Base-by-base conservation (phyloP, 2,888 invertebrate genomes). In the Dendrolimus houi region DNA sequence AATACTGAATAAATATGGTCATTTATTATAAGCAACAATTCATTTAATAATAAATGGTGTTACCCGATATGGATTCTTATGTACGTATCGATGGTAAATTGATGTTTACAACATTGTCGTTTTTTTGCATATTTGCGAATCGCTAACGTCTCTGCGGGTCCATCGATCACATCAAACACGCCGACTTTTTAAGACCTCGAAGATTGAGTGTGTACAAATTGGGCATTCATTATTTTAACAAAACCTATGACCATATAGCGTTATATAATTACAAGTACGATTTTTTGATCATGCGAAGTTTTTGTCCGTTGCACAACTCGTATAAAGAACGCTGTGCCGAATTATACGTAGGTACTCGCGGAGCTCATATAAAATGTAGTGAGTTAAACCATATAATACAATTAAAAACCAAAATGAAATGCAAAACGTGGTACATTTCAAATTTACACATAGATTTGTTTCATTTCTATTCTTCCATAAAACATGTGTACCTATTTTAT, bases 101-200 rank as follows among this genome's bases (percentile, higher is more conserved):
- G 67, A 59, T 71, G 71, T 79, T 81, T 74, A 80, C 76, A 75
- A 73, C 70, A 79, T 78, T 75, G 77, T 77, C 68, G 68, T 59
- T 71, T 79, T 77, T 82, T 82, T 77, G 70, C 70, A 69, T 79
- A 72, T 82, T 84, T 83, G 77, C 74, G 73, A 75, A 80, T 77
- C 73, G 79, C 81, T 83, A 85, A 85, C 78, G 75, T 80, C 80
- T 65, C 64, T 65, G 64, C 68, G 67, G 67, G 62, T 64, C 62
- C 64, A 67, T 69, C 72, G 72, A 71, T 72, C 75, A 75, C 81
- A 77, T 83, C 83, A 83, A 85, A 86, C 79, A 71, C 65, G 65
- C 82, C 79, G 81, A 69, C 81, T 84, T 47, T 29, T 83, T 85
- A 83, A 82, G 80, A 84, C 77, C 85, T 84, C 84, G 83, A 85